Base-by-base conservation (phyloP, 2,888 invertebrate genomes). In the Drosophila paramelanica region DNA sequence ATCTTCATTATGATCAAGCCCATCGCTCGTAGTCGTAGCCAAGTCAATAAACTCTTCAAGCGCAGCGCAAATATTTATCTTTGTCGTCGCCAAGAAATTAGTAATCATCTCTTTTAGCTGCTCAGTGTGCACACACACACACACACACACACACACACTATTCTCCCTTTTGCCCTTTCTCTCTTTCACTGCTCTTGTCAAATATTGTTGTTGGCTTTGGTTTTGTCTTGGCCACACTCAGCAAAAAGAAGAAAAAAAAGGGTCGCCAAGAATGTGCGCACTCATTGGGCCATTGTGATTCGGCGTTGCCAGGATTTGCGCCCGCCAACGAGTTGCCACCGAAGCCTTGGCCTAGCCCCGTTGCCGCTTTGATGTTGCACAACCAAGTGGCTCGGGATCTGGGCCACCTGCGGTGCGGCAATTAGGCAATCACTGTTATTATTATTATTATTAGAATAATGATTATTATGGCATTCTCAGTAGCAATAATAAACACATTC, bases 41-140 rank as follows among this genome's bases (percentile, higher is more conserved):
- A 71, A 82, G 79, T 77, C 79, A 79, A 75, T 76, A 78, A 81
- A 79, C 76, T 75, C 72, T 77, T 83, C 74, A 74, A 90, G 82
- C 83, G 79, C 80, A 77, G 67, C 80, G 82, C 79, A 88, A 90
- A 90, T 84, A 82, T 90, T 89, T 83, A 71, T 81, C 70, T 81
- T 86, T 62, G 61, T 67, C 73, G 89, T 84, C 89, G 81, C 73
- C 88, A 73, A 85, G 88, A 78, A 86, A 89, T 83, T 83, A 82
- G 88, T 85, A 88, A 83, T 77, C 83, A 83, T 70, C 77, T 67
- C 51, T 36, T 13, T 36, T 36, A 36, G 36, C 36, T 36, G 13
- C 31, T 31, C 31, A 31, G 5, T 13, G 13, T 5, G 5, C 13
- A 13, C 36, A 36, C 36, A 33, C 33, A 33, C 33, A 33, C 33